Conservation (phyloP, 2,113 vertebrate genomes). For the Clarias magur region DNA sequence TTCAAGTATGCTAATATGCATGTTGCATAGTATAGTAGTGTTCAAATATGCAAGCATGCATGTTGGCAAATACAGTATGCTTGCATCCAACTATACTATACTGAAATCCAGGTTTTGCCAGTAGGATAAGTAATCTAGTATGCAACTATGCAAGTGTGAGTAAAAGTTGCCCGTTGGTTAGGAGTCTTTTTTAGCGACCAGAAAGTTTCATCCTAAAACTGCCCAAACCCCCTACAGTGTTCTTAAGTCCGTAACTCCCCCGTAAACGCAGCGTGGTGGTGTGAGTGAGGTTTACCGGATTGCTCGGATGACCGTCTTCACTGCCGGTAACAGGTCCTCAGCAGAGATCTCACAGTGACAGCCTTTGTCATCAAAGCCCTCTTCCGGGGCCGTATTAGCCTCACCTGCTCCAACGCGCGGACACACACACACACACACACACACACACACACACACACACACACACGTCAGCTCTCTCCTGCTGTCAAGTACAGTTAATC, state of each 20-base stretch:
- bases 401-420: slow-evolving; percentile 74
- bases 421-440: slow-evolving; percentile 42
- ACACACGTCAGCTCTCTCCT: slow-evolving; percentile 11
- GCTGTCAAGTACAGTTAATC: slow-evolving; percentile 10
- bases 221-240: background rate
- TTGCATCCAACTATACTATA: no score
- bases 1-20: background rate
- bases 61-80: background rate
- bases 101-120: background rate
- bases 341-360: slow-evolving; percentile 95
- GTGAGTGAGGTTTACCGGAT: slow-evolving; percentile 79
- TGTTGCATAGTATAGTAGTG: background rate
- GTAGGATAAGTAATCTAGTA: background rate
- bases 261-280: background rate
- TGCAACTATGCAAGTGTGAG: background rate
- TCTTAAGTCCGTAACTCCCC: background rate
- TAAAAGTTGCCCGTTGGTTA: background rate
- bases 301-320: slow-evolving; percentile 92
- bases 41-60: background rate
- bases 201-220: background rate
- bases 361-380: slow-evolving; percentile 88
- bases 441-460: slow-evolving; percentile 22
- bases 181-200: background rate
- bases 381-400: slow-evolving; percentile 82
- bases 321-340: slow-evolving; percentile 89